phyloP scores from a whole-genome alignment of 2,797 vertebrate genomes.

The Smutsia gigantea region DNA sequence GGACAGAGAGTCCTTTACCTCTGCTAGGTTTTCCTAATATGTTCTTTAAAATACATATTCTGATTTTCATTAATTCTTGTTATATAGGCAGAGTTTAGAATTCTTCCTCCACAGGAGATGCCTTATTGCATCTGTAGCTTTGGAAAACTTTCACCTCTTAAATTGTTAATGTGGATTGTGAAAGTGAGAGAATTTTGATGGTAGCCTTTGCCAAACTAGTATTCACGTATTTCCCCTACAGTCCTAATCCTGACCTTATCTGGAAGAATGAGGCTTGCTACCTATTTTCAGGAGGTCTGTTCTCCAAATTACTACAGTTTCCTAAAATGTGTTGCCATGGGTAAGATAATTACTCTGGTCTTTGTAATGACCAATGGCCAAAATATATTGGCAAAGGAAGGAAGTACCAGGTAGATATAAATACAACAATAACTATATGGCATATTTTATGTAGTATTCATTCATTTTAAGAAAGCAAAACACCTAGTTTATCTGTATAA shows the following conservation, averaged over 20 bases:
- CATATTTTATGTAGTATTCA: background rate
- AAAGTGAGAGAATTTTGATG: constrained; percentile 3
- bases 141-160: constrained; percentile 29
- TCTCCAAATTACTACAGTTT: background rate
- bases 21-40: background rate
- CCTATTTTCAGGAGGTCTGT: background rate
- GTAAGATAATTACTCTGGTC: background rate
- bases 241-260: background rate
- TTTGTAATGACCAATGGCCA: background rate
- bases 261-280: background rate
- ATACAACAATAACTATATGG: background rate
- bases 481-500: background rate
- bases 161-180: constrained; percentile 26
- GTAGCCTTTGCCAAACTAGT: background rate
- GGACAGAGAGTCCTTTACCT: background rate
- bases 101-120: background rate
- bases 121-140: background rate
- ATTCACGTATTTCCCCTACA: background rate
- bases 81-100: background rate
- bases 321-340: background rate
- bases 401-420: background rate
- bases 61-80: constrained; percentile 3
- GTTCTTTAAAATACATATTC: background rate
- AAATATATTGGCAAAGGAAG: background rate
- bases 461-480: constrained; percentile 1